These are phyloP conservation scores for Zaprionus lachaisei DNA, from an alignment of 1,140 invertebrate genomes.

Conservation along the genomic window DNA sequence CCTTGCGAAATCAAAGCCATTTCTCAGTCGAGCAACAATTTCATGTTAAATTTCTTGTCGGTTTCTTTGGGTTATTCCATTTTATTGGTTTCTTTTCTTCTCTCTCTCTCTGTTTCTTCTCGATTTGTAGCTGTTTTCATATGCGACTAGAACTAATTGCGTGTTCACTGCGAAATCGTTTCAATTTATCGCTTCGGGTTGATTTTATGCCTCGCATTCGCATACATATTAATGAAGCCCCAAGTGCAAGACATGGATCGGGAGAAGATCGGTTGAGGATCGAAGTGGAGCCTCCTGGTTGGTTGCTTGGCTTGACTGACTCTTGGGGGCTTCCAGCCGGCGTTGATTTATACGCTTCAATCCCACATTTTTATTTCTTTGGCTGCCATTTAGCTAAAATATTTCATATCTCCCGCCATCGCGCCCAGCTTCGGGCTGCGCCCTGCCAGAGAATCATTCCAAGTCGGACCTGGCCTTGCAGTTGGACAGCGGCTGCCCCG, in stretches of 20 bases:
- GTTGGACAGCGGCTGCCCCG: slow-evolving; percentile 74
- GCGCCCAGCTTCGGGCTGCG: slow-evolving; percentile 38
- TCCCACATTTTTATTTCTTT: slow-evolving; percentile 82
- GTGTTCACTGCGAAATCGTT: slow-evolving; percentile 77
- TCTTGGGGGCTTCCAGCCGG: slow-evolving; percentile 16
- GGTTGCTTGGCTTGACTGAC: slow-evolving; percentile 29
- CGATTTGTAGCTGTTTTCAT: slow-evolving; percentile 30
- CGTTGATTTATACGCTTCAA: slow-evolving; percentile 84
- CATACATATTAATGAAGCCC: slow-evolving; percentile 69
- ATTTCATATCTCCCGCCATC: slow-evolving; percentile 80
- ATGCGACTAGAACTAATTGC: slow-evolving; percentile 71
- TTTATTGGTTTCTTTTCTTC: neutral
- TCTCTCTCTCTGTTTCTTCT: neutral
- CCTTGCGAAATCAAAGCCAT: slow-evolving; percentile 59
- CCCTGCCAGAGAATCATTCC: slow-evolving; percentile 31
- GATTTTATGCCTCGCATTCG: slow-evolving; percentile 69
- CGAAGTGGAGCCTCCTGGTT: slow-evolving; percentile 12
- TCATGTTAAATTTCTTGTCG: slow-evolving; percentile 46
- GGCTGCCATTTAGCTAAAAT: slow-evolving; percentile 83
- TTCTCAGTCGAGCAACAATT: slow-evolving; percentile 64
- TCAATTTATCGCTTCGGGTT: slow-evolving; percentile 78
- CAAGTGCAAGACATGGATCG: slow-evolving; percentile 12
- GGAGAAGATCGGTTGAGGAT: slow-evolving; percentile 18
- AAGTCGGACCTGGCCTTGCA: slow-evolving; percentile 30
- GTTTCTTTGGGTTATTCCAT: slow-evolving; percentile 31